Conservation (phyloP, 2,797 vertebrate genomes). For the Chaenodraco wilsoni region DNA sequence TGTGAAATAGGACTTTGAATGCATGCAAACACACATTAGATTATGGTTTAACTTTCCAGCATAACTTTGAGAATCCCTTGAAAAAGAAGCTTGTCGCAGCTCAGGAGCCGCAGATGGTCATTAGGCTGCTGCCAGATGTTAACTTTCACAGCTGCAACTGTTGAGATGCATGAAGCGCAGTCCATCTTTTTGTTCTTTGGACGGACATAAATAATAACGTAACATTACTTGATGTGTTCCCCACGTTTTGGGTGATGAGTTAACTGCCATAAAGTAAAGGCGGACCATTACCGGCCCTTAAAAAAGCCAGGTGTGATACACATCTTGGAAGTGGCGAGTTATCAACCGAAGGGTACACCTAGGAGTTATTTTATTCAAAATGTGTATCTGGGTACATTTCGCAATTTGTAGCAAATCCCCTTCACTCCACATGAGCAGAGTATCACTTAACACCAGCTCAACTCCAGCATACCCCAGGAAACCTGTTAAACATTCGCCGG, state of each 20-base stretch:
- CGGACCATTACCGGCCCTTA: not conserved
- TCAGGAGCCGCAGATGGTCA: conserved; percentile 56
- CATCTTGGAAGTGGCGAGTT: not conserved
- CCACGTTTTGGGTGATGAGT: conserved; percentile 1
- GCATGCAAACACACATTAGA: conserved; percentile 16
- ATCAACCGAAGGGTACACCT: not conserved
- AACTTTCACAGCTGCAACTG: conserved; percentile 63
- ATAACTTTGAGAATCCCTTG: conserved; percentile 39
- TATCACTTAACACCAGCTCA: conserved; percentile 44
- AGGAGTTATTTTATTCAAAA: not conserved
- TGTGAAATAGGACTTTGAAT: conserved; percentile 1
- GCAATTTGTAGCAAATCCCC: conserved; percentile 16
- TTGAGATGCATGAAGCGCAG: conserved; percentile 33
- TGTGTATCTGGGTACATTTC: conserved; percentile 3
- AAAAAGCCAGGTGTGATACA: not conserved
- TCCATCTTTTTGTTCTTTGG: conserved; percentile 33
- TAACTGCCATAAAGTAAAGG: not conserved
- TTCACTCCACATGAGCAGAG: conserved; percentile 15
- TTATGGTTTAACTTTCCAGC: conserved; percentile 31
- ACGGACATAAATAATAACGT: conserved; percentile 32
- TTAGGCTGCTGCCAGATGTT: conserved; percentile 66
- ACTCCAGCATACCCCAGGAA: conserved; percentile 7
- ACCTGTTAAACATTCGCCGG: conserved; percentile 46
- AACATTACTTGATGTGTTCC: conserved; percentile 25
- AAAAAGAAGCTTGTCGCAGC: conserved; percentile 11